phyloP scores from a whole-genome alignment of 2,888 invertebrate species.

The Chydorus sphaericus region DNA sequence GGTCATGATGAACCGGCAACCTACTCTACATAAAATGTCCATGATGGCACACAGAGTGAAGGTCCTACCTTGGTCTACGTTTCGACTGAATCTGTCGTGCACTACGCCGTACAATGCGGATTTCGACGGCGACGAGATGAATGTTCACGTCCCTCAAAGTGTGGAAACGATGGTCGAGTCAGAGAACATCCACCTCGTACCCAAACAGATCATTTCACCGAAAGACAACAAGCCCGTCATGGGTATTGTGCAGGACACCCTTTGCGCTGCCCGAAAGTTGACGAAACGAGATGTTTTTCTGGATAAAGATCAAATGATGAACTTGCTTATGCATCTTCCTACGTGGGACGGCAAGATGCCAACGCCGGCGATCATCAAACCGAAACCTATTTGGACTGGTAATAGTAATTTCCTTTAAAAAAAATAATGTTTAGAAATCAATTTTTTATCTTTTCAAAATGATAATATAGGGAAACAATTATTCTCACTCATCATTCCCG shows the following conservation, averaged over 20 bases:
- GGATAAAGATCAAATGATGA: slow-evolving; percentile 97
- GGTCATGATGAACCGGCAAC: slow-evolving; percentile 98
- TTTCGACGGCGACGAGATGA: slow-evolving; percentile 99
- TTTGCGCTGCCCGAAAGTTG: slow-evolving; percentile 98
- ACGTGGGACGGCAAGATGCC: slow-evolving; percentile 99
- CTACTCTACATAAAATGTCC: slow-evolving; percentile 99
- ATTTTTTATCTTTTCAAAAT: not conserved
- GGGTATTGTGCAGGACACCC: slow-evolving; percentile 98
- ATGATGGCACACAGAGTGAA: slow-evolving; percentile 98
- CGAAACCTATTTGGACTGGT: slow-evolving; percentile 89
- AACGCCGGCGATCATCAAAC: slow-evolving; percentile 90
- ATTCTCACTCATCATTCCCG: slow-evolving; percentile 93
- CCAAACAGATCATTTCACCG: slow-evolving; percentile 95
- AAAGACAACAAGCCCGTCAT: slow-evolving; percentile 99
- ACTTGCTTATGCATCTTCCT: slow-evolving; percentile 93
- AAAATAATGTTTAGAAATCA: not conserved
- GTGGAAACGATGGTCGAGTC: slow-evolving; percentile 98
- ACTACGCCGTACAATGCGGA: slow-evolving; percentile 99
- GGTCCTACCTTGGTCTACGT: slow-evolving; percentile 98
- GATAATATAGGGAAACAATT: slow-evolving; percentile 59
- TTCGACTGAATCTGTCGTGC: slow-evolving; percentile 94
- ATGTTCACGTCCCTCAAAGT: slow-evolving; percentile 93
- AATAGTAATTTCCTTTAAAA: not conserved
- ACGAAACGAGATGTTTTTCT: slow-evolving; percentile 97
- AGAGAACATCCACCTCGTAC: slow-evolving; percentile 91